phyloP scores from a whole-genome alignment of 2,888 invertebrate species.

The Seira ritae region DNA sequence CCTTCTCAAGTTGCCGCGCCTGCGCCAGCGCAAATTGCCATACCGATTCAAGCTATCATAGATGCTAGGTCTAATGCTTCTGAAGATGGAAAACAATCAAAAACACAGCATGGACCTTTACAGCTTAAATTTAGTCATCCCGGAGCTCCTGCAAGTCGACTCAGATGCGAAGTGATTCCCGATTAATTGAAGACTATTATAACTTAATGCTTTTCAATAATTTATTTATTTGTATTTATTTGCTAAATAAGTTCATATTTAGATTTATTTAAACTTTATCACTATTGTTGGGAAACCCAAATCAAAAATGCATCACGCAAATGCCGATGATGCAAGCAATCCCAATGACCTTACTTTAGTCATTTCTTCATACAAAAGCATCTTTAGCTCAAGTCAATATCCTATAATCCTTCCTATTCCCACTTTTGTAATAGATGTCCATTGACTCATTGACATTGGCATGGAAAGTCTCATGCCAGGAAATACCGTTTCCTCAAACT shows the following conservation, averaged over 20 bases:
- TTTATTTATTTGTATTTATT: neutral
- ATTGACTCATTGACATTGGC: neutral
- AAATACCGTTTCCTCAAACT: neutral
- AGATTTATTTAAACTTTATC: too few species aligned
- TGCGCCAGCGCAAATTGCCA: neutral
- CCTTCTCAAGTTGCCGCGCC: neutral
- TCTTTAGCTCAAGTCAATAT: neutral
- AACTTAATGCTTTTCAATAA: neutral
- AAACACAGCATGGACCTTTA: slow-evolving; percentile 21
- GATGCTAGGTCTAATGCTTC: slow-evolving; percentile 31
- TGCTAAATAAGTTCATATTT: too few species aligned
- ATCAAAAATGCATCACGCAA: too few species aligned
- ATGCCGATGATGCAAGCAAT: too few species aligned
- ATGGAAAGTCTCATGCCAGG: neutral
- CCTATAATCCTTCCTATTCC: neutral
- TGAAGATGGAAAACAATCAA: slow-evolving; percentile 12
- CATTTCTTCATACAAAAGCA: neutral
- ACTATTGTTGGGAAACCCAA: too few species aligned
- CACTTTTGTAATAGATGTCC: neutral
- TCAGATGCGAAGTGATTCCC: slow-evolving; percentile 48
- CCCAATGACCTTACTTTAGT: too few species aligned
- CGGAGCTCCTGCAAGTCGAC: slow-evolving; percentile 48
- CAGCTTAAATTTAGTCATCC: slow-evolving; percentile 38
- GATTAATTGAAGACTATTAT: slow-evolving; percentile 14
- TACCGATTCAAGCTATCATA: slow-evolving; percentile 3